A percentile compares a stretch with the other conserved stretches of the same genome.
Conservation (phyloP, 1,140 invertebrate species). For the Sesamia nonagrioides region DNA sequence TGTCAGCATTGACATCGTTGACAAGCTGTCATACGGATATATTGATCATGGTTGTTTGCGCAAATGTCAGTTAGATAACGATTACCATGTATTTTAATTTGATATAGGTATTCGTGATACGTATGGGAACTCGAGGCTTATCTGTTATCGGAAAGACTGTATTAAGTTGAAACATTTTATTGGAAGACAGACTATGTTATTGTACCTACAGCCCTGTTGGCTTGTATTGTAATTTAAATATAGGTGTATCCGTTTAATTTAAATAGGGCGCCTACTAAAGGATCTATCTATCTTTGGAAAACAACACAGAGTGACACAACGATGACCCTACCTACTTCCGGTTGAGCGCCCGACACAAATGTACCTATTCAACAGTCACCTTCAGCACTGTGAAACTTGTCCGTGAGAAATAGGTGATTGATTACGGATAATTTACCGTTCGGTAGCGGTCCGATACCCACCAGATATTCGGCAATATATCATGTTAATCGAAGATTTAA, state of each 20-base stretch:
- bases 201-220: conserved; percentile 3
- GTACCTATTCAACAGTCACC: conserved; percentile 74
- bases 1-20: conserved; percentile 82
- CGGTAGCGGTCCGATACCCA: conserved; percentile 33
- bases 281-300: conserved; percentile 60
- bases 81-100: conserved; percentile 84
- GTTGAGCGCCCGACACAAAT: conserved; percentile 62
- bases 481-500: not conserved
- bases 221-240: conserved; percentile 15
- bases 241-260: conserved; percentile 14
- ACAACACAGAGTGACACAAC: conserved; percentile 67
- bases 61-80: conserved; percentile 82
- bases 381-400: conserved; percentile 70
- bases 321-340: conserved; percentile 75
- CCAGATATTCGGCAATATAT: conserved; percentile 8
- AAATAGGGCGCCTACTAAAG: conserved; percentile 43
- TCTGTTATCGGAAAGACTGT: conserved; percentile 55
- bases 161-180: conserved; percentile 36
- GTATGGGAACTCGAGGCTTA: conserved; percentile 62
- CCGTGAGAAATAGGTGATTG: conserved; percentile 74
- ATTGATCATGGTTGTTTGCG: conserved; percentile 85
- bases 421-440: conserved; percentile 53
- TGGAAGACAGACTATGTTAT: conserved; percentile 16
- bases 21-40: conserved; percentile 84
- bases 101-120: conserved; percentile 57